phyloP scores from a whole-genome alignment of 2,888 invertebrate species.

The Eurytoma californica region DNA sequence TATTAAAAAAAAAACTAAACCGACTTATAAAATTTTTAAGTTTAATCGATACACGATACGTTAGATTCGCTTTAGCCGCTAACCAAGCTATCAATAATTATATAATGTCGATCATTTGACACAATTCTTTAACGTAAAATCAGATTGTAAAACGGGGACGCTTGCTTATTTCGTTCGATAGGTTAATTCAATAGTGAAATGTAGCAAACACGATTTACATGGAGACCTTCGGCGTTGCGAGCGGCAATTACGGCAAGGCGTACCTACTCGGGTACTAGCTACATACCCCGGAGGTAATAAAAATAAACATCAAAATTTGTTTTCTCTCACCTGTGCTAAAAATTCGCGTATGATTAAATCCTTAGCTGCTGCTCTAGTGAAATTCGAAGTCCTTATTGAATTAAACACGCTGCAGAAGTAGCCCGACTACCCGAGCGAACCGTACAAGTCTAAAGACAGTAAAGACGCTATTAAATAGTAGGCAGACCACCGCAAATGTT shows the following conservation, averaged over 20 bases:
- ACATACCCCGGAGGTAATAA: not conserved
- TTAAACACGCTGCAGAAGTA: slow-evolving; percentile 33
- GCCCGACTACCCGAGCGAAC: slow-evolving; percentile 8
- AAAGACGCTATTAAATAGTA: slow-evolving; percentile 49
- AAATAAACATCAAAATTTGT: slow-evolving; percentile 10
- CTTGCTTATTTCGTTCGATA: slow-evolving; percentile 37
- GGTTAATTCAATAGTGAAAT: slow-evolving; percentile 49
- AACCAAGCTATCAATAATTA: slow-evolving; percentile 35
- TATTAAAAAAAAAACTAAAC: too few species aligned
- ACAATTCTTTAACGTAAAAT: slow-evolving; percentile 5
- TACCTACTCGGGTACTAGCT: not conserved
- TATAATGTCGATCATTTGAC: slow-evolving; percentile 23
- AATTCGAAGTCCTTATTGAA: slow-evolving; percentile 38
- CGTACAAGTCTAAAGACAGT: slow-evolving; percentile 2
- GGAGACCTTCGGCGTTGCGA: slow-evolving; percentile 41
- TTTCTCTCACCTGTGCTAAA: slow-evolving; percentile 28
- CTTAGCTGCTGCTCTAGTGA: not conserved
- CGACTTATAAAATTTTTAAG: too few species aligned
- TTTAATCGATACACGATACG: too few species aligned
- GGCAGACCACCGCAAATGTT: slow-evolving; percentile 30
- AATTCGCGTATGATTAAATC: slow-evolving; percentile 8
- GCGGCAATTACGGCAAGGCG: slow-evolving; percentile 21
- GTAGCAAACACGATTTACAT: slow-evolving; percentile 48
- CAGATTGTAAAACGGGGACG: slow-evolving; percentile 29
- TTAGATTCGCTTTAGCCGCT: not conserved